A percentile compares a stretch with the other conserved stretches of the same genome.
These are phyloP conservation scores for Ciconia stormi DNA, from an alignment of 2,113 vertebrate species.

Conservation along the genomic window DNA sequence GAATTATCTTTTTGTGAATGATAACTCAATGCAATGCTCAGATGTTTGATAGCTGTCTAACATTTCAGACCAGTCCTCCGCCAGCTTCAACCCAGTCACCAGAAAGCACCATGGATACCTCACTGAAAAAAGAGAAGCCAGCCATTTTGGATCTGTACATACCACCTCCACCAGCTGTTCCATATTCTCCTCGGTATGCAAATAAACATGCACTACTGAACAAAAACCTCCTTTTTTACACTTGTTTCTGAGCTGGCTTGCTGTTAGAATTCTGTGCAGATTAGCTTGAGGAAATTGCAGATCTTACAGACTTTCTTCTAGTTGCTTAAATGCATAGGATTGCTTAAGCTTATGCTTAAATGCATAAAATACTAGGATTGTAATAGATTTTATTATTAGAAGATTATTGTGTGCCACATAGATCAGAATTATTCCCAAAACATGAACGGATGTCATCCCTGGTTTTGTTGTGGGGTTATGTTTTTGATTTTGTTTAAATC, in stretches of 20 bases:
- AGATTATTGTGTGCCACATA: neutral
- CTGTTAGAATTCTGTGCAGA: neutral
- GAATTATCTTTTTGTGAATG: neutral
- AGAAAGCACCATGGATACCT: slow-evolving; percentile 74
- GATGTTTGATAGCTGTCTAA: neutral
- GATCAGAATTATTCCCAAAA: neutral
- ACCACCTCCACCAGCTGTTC: slow-evolving; percentile 86
- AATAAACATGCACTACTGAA: neutral
- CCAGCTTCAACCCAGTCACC: slow-evolving; percentile 71
- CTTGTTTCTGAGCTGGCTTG: neutral
- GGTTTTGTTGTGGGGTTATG: neutral
- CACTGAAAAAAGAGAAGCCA: slow-evolving; percentile 82
- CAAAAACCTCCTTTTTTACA: neutral
- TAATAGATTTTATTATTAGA: neutral
- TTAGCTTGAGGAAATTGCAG: neutral
- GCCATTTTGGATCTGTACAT: slow-evolving; percentile 89
- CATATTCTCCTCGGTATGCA: slow-evolving; percentile 86
- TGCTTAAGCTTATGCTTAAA: neutral
- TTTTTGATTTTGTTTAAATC: neutral
- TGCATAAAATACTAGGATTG: neutral
- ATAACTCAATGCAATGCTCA: neutral
- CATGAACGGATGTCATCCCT: rapidly evolving
- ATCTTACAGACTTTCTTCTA: neutral
- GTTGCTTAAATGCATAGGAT: neutral
- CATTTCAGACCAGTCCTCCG: slow-evolving; percentile 74